Percentiles rank a stretch among this genome's conserved stretches.
Conservation (phyloP, 2,113 vertebrate genomes). For the Elgaria multicarinata region DNA sequence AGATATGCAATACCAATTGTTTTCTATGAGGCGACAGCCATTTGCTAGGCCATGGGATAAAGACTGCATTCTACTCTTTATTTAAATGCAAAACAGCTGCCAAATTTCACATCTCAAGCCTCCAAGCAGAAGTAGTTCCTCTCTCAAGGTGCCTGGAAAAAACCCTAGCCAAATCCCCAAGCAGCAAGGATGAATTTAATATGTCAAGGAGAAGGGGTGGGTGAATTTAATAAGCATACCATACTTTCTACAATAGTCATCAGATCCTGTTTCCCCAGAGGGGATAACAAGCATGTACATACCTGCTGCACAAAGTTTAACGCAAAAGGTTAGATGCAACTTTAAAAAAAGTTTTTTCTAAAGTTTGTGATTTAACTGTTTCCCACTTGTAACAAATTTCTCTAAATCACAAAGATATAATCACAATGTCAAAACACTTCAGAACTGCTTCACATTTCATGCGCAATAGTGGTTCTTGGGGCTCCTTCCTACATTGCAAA, state of each 20-base stretch:
- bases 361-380: constrained; percentile 1
- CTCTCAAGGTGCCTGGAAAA: constrained; percentile 49
- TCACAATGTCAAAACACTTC: neutral
- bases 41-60: neutral
- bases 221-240: constrained; percentile 20
- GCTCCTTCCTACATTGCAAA: neutral
- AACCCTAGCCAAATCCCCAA: constrained; percentile 53
- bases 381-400: neutral
- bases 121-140: constrained; percentile 24
- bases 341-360: constrained; percentile 24
- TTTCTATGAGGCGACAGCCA: neutral
- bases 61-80: constrained; percentile 10
- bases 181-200: constrained; percentile 60
- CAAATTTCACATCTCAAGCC: constrained; percentile 48
- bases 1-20: neutral
- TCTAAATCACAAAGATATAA: neutral
- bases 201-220: constrained; percentile 52
- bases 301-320: constrained; percentile 52
- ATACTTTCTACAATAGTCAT: constrained; percentile 56
- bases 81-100: constrained; percentile 1
- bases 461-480: neutral
- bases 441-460: neutral
- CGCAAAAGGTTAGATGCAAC: constrained; percentile 1
- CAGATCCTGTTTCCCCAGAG: constrained; percentile 66
- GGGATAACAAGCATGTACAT: constrained; percentile 63